These are phyloP conservation scores for Trichogramma dendrolimi DNA, from an alignment of 2,888 invertebrate genomes.

Conservation along the genomic window DNA sequence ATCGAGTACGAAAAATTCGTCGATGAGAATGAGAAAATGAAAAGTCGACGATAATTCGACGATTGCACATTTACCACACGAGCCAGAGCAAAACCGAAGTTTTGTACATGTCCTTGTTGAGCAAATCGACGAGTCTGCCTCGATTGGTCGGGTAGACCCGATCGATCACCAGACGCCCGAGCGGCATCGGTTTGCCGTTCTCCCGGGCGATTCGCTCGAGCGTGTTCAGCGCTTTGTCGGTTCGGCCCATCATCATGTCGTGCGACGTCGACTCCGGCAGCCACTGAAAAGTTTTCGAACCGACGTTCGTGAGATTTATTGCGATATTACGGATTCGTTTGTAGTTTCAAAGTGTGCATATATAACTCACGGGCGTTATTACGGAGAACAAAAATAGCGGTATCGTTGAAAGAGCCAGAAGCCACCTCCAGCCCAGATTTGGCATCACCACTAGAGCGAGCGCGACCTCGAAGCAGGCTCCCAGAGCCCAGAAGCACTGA, in stretches of 20 bases:
- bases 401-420: slow-evolving; percentile 84
- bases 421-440: slow-evolving; percentile 84
- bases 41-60: not conserved
- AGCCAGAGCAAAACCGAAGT: slow-evolving; percentile 89
- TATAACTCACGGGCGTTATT: slow-evolving; percentile 69
- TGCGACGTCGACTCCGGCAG: slow-evolving; percentile 89
- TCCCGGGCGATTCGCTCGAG: slow-evolving; percentile 81
- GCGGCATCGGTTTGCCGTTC: slow-evolving; percentile 83
- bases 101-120: slow-evolving; percentile 73
- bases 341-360: too few species aligned
- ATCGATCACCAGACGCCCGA: slow-evolving; percentile 79
- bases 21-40: not conserved
- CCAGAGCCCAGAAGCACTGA: slow-evolving; percentile 93
- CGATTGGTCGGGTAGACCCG: slow-evolving; percentile 59
- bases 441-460: slow-evolving; percentile 89
- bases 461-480: slow-evolving; percentile 89
- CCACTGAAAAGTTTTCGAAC: slow-evolving; percentile 62
- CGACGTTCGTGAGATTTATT: slow-evolving; percentile 7
- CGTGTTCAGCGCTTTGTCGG: slow-evolving; percentile 79
- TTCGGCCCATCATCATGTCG: slow-evolving; percentile 81
- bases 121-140: slow-evolving; percentile 67
- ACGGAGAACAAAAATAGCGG: slow-evolving; percentile 80
- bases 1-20: slow-evolving; percentile 18
- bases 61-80: slow-evolving; percentile 67
- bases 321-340: not conserved